Evolutionary conservation across 1,140 invertebrate genomes (phyloP).

Genomic region (Euglossa dilemma): DNA sequence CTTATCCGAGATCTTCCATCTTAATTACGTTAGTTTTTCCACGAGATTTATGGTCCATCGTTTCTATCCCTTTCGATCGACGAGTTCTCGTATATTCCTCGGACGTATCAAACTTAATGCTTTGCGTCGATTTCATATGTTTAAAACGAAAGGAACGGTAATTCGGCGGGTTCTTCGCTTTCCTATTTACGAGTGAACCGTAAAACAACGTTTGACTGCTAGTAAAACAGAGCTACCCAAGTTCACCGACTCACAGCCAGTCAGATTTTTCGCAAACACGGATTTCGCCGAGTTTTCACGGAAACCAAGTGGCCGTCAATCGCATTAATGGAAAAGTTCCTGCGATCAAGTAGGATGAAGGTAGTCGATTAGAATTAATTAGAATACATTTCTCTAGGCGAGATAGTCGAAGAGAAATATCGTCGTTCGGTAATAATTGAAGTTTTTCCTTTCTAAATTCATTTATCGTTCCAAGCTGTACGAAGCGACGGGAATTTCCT

Average conservation of each 20-base stretch:
- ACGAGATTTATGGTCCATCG: neutral
- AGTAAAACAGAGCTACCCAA: neutral
- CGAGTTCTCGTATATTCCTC: neutral
- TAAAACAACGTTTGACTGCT: constrained; percentile 1
- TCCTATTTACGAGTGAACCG: neutral
- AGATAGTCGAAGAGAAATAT: too few species aligned
- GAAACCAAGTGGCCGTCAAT: neutral
- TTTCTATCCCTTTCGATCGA: neutral
- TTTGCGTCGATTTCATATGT: neutral
- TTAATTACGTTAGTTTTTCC: neutral
- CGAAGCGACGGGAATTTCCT: too few species aligned
- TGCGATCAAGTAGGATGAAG: neutral
- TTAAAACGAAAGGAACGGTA: neutral
- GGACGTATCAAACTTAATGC: neutral
- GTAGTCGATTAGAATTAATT: too few species aligned
- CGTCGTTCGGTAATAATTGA: too few species aligned
- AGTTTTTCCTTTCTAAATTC: neutral
- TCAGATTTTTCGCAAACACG: neutral
- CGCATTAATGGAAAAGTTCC: constrained; percentile 15
- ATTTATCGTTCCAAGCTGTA: neutral
- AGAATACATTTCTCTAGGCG: neutral
- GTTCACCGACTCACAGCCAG: neutral
- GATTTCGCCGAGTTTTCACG: neutral
- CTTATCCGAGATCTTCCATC: neutral
- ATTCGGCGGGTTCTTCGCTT: constrained; percentile 1